These are phyloP conservation scores for Monopis laevigella DNA, from an alignment of 2,888 invertebrate species.

Conservation along the genomic window DNA sequence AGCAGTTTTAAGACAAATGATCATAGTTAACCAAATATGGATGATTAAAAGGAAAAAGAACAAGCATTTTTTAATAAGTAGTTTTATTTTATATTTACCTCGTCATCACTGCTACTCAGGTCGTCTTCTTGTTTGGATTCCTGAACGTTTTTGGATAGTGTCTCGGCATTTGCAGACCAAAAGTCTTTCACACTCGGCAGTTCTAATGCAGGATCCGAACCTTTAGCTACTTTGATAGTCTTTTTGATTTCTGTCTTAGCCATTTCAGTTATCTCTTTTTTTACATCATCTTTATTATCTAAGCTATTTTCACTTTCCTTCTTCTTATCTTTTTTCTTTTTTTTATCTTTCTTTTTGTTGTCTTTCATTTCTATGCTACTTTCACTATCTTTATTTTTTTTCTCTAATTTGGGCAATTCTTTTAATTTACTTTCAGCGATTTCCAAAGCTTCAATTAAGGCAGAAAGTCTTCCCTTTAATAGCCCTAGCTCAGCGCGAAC, in stretches of 20 bases:
- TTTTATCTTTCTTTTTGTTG: slow-evolving; percentile 16
- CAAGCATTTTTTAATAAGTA: not conserved
- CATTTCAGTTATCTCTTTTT: slow-evolving; percentile 19
- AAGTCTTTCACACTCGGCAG: slow-evolving; percentile 51
- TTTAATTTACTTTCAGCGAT: slow-evolving; percentile 32
- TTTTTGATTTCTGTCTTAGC: slow-evolving; percentile 21
- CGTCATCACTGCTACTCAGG: slow-evolving; percentile 50
- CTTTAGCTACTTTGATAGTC: slow-evolving; percentile 15
- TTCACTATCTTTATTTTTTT: slow-evolving; percentile 20
- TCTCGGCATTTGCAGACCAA: slow-evolving; percentile 31
- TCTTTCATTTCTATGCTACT: slow-evolving; percentile 9
- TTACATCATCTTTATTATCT: not conserved
- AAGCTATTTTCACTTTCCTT: slow-evolving; percentile 18
- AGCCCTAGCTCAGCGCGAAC: slow-evolving; percentile 42
- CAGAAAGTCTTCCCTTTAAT: slow-evolving; percentile 31
- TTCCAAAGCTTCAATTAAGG: slow-evolving; percentile 31
- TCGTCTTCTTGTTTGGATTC: slow-evolving; percentile 28
- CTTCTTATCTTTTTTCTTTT: slow-evolving; percentile 22
- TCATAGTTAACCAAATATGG: too few relatives aligned
- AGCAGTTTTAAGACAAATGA: too few relatives aligned
- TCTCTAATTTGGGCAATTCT: slow-evolving; percentile 24
- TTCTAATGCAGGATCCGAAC: slow-evolving; percentile 35
- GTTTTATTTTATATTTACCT: slow-evolving; percentile 27
- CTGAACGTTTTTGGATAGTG: slow-evolving; percentile 19
- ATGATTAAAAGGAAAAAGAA: too few relatives aligned